These are phyloP conservation scores for Sylvia atricapilla DNA, from an alignment of 2,113 vertebrate species.

Conservation along the genomic window DNA sequence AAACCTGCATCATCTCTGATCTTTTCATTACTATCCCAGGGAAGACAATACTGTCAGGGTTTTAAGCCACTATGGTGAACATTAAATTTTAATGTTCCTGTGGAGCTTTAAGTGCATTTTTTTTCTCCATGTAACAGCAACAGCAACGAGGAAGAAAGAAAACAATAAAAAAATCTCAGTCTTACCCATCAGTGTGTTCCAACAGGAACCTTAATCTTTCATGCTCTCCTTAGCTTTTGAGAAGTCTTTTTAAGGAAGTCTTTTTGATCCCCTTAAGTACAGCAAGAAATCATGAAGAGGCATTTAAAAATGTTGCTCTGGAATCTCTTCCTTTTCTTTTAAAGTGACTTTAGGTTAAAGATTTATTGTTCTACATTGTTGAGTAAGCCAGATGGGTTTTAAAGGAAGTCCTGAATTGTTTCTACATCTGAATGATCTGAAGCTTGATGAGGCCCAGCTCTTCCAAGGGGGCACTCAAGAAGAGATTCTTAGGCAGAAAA, in stretches of 20 bases:
- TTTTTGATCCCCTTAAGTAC: neutral
- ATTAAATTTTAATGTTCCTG: slow-evolving; percentile 45
- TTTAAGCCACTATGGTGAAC: neutral
- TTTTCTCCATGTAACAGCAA: neutral
- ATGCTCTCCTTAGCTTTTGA: neutral
- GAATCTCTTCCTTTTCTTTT: neutral
- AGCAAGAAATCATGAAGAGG: neutral
- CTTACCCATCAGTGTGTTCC: neutral
- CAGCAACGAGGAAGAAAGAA: neutral
- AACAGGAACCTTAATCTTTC: neutral
- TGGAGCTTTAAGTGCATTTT: slow-evolving; percentile 33
- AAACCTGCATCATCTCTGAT: neutral
- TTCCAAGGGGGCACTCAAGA: neutral
- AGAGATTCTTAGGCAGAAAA: neutral
- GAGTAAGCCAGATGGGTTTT: neutral
- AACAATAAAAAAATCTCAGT: neutral
- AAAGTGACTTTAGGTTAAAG: neutral
- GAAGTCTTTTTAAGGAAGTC: neutral
- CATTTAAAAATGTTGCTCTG: neutral
- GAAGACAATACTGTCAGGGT: neutral
- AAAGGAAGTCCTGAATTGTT: neutral
- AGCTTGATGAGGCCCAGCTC: neutral
- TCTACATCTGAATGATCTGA: neutral
- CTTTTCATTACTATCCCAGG: neutral
- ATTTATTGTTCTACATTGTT: neutral